These are phyloP conservation scores for Siniperca undulata DNA, from an alignment of 2,797 vertebrate genomes.

Conservation along the genomic window DNA sequence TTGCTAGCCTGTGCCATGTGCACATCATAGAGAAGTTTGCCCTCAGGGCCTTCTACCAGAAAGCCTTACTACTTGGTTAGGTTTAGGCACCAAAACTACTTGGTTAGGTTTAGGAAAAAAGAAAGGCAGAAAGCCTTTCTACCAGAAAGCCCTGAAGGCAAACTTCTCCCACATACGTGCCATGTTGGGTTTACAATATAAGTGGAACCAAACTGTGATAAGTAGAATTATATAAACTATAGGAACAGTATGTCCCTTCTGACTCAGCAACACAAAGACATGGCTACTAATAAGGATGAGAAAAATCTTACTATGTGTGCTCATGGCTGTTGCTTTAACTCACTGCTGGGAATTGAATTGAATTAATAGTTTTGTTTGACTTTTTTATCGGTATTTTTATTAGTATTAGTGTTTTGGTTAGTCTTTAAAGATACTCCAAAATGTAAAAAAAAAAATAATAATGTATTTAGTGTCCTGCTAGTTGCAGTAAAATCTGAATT, in stretches of 20 bases:
- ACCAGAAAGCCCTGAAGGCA: too few species aligned
- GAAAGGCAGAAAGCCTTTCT: too few species aligned
- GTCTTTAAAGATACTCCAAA: neutral
- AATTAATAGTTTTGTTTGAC: neutral
- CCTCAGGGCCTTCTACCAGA: too few species aligned
- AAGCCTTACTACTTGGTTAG: too few species aligned
- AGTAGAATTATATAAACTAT: constrained; percentile 11
- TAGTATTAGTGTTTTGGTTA: neutral
- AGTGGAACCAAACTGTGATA: constrained; percentile 25
- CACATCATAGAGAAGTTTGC: neutral
- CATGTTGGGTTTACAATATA: constrained; percentile 3
- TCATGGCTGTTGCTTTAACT: neutral
- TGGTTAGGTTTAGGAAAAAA: too few species aligned
- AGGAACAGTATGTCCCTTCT: neutral
- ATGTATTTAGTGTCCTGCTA: neutral
- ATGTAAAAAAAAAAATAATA: neutral
- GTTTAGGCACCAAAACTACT: too few species aligned
- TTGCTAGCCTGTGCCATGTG: neutral
- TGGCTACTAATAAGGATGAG: neutral
- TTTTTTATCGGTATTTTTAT: neutral
- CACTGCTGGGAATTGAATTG: constrained; percentile 13
- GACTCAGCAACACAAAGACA: constrained; percentile 7
- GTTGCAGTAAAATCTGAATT: constrained; percentile 13
- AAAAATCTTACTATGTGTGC: neutral
- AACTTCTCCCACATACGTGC: neutral